Percentiles rank a stretch among this genome's conserved stretches.
These are phyloP conservation scores for Disparrhopalites patrizii DNA, from an alignment of 2,888 invertebrate species.

Conservation along the genomic window DNA sequence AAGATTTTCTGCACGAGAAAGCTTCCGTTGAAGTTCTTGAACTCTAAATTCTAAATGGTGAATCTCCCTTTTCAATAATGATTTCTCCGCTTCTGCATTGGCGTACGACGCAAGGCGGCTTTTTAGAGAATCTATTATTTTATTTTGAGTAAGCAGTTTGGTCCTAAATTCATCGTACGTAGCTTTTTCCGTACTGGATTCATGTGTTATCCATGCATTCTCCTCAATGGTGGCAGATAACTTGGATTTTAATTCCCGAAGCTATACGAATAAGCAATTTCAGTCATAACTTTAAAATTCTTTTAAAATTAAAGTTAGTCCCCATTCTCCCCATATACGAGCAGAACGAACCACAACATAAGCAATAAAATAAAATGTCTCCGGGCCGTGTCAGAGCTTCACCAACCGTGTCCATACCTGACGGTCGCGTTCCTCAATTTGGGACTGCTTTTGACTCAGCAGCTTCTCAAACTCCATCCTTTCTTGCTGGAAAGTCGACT, in stretches of 20 bases:
- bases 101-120: conserved; percentile 28
- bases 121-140: conserved; percentile 36
- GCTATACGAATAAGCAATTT: neutral
- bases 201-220: conserved; percentile 15
- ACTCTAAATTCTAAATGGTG: conserved; percentile 31
- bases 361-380: too few species aligned
- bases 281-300: neutral
- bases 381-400: too few species aligned
- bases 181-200: conserved; percentile 6
- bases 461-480: conserved; percentile 38
- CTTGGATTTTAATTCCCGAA: conserved; percentile 10
- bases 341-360: neutral
- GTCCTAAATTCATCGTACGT: conserved; percentile 33
- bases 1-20: conserved; percentile 35
- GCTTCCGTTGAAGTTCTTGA: conserved; percentile 30
- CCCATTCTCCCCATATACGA: neutral
- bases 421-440: conserved; percentile 33
- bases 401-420: conserved; percentile 27
- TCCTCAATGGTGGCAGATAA: conserved; percentile 12
- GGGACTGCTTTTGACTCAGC: conserved; percentile 30
- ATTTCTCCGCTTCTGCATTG: conserved; percentile 30
- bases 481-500: conserved; percentile 35
- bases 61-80: conserved; percentile 34
- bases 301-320: neutral
- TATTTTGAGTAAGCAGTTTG: conserved; percentile 37